These are phyloP conservation scores for Zaprionus inermis DNA, from an alignment of 1,140 invertebrate genomes.

Conservation along the genomic window DNA sequence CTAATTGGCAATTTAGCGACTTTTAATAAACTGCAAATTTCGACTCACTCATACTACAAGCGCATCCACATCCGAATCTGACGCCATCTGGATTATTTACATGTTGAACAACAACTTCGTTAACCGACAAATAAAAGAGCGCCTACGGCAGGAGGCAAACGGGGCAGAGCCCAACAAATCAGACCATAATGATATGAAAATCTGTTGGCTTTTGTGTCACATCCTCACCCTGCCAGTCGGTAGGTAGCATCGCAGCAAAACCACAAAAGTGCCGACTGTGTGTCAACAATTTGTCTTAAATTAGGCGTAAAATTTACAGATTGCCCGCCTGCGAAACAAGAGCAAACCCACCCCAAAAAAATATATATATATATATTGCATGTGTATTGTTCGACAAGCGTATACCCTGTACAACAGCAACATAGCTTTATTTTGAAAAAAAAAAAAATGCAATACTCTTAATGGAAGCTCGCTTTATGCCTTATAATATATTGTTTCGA, in stretches of 20 bases:
- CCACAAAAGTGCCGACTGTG: constrained; percentile 49
- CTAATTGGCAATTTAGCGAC: constrained; percentile 42
- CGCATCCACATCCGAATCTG: background rate
- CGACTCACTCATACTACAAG: constrained; percentile 5
- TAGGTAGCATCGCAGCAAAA: background rate
- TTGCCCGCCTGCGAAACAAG: constrained; percentile 59
- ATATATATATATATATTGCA: too few relatives aligned
- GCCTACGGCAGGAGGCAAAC: constrained; percentile 38
- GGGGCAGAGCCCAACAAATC: constrained; percentile 52
- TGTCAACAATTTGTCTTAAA: constrained; percentile 81
- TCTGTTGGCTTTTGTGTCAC: constrained; percentile 74
- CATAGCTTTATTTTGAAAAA: too few relatives aligned
- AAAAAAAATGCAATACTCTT: too few relatives aligned
- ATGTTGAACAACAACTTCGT: constrained; percentile 64
- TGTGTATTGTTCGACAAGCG: background rate
- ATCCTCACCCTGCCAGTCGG: too few relatives aligned
- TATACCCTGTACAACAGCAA: constrained; percentile 20
- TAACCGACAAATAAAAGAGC: constrained; percentile 45
- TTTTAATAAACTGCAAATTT: constrained; percentile 32
- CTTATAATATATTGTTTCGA: background rate
- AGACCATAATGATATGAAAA: constrained; percentile 74
- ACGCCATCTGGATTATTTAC: constrained; percentile 42
- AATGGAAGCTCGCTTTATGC: background rate
- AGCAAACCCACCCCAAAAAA: constrained; percentile 32
- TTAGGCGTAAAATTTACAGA: constrained; percentile 80